Base-by-base conservation (phyloP, 1,140 invertebrate species). In the Plectrocnemia conspersa region DNA sequence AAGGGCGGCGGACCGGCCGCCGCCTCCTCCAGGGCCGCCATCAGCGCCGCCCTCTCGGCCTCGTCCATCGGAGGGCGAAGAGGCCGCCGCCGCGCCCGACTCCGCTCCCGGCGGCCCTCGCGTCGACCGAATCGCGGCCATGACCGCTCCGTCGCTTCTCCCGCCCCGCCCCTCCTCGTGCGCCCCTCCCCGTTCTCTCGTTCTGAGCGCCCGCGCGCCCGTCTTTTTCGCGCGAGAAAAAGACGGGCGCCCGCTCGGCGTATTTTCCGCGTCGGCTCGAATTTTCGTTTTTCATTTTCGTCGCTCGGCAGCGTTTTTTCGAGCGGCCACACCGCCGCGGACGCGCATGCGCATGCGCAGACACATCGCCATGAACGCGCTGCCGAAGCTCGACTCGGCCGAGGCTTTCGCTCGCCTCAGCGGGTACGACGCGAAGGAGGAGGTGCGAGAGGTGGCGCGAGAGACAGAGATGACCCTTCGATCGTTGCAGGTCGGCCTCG, bases 21-120 rank as follows among this genome's bases (percentile, higher is more conserved):
- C 66, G 62, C 9, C 66, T 64, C 0, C 15, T 16, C 16, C 6
- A 10, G 10, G 15, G 7, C 19, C 4, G 15, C 4, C n/a, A n/a
- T n/a, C n/a, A n/a, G n/a, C n/a, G n/a, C n/a, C 68, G 85, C 83
- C 65, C 85, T 82, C 36, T 83, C 83, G 55, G 83, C 85, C 67
- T 85, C 84, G 73, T 74, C 73, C 72, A 75, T 75, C 68, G 70
- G 76, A 62, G 46, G 64, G 66, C 64, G 59, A 15, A 22, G 41
- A 47, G 35, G 48, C n/a, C n/a, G n/a, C n/a, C n/a, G n/a, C n/a
- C n/a, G n/a, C n/a, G n/a, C n/a, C n/a, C 27, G 27, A 6, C 27
- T n/a, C 27, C n/a, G 27, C n/a, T n/a, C 27, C 27, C 27, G 6
- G 6, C 27, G n/a, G n/a, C 27, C n/a, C 6, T 29, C n/a, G 6